Conservation (phyloP, 2,888 invertebrate genomes). For the Perdita meconis region DNA sequence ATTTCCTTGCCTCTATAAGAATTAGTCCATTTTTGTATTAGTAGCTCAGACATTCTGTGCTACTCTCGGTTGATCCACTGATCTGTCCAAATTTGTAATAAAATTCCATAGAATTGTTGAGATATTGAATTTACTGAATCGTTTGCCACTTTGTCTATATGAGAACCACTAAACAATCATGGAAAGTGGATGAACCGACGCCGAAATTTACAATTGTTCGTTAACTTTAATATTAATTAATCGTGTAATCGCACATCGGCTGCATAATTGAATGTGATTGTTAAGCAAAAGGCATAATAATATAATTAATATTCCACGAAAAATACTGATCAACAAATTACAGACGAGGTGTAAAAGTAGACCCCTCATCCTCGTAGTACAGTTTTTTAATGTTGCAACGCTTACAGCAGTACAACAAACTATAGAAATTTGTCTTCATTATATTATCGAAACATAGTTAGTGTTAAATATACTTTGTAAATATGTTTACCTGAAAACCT, state of each 20-base stretch:
- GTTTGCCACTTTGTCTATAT: background rate
- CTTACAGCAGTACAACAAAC: too few relatives aligned
- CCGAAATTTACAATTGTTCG: conserved; percentile 43
- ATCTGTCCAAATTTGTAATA: background rate
- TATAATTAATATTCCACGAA: conserved; percentile 66
- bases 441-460: too few relatives aligned
- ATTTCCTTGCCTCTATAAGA: conserved; percentile 23
- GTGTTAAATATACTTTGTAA: too few relatives aligned
- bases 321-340: conserved; percentile 73
- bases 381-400: too few relatives aligned
- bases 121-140: background rate
- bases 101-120: conserved; percentile 1
- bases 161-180: background rate
- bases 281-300: conserved; percentile 56
- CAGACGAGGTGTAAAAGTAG: too few relatives aligned
- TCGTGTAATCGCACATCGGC: too few relatives aligned
- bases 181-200: conserved; percentile 46
- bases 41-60: background rate
- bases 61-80: conserved; percentile 31
- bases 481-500: too few relatives aligned
- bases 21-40: conserved; percentile 16
- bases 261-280: conserved; percentile 49
- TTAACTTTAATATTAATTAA: conserved; percentile 58
- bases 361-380: too few relatives aligned
- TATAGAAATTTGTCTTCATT: too few relatives aligned